Evolutionary conservation across 2,888 invertebrate species (phyloP).

Genomic region (Phasia obesa): DNA sequence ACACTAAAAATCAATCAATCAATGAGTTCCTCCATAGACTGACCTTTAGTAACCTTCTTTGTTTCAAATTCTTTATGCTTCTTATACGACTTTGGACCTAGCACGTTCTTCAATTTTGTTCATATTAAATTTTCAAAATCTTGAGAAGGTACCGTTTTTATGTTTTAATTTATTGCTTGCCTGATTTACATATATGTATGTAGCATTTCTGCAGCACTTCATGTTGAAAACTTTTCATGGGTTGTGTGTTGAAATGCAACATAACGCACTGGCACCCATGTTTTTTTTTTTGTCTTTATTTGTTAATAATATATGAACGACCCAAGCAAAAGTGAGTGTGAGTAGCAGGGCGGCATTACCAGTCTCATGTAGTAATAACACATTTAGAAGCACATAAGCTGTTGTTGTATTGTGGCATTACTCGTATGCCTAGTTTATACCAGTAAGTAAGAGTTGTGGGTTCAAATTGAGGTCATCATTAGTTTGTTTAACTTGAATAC

Average conservation of each 20-base stretch:
- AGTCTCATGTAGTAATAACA: background rate
- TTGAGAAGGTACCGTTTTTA: constrained; percentile 1
- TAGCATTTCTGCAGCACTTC: background rate
- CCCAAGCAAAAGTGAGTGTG: constrained; percentile 25
- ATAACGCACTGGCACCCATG: constrained; percentile 42
- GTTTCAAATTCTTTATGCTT: too few species aligned
- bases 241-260: constrained; percentile 12
- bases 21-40: too few species aligned
- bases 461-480: constrained; percentile 62
- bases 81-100: too few species aligned
- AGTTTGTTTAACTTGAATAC: constrained; percentile 48
- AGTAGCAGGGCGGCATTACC: background rate
- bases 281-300: background rate
- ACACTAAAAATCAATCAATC: too few species aligned
- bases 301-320: constrained; percentile 24
- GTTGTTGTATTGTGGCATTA: constrained; percentile 22
- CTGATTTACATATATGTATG: constrained; percentile 1
- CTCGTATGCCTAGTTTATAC: constrained; percentile 14
- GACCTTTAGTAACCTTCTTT: too few species aligned
- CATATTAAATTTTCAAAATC: too few species aligned
- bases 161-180: background rate
- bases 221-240: constrained; percentile 21
- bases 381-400: background rate
- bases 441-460: constrained; percentile 56
- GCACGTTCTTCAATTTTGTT: too few species aligned